Evolutionary conservation across 2,113 vertebrate genomes (phyloP), one percentile per base, ranked within the genome.

Genomic region (Indri indri): DNA sequence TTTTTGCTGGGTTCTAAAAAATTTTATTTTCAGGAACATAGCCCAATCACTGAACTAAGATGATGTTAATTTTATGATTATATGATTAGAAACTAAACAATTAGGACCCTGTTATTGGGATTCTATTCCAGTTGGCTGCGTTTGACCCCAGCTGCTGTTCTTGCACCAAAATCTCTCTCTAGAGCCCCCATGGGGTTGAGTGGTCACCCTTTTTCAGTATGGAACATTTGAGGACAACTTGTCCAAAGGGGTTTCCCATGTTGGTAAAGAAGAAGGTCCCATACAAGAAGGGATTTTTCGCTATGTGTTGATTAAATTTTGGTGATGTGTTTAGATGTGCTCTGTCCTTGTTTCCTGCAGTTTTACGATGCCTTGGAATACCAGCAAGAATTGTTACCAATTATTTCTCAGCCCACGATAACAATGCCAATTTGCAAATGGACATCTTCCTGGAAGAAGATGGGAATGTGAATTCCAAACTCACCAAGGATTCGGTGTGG

Each of bases 351-450:
- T 92, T 88, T 81, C 40, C 74, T 52, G 37, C 95, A 99, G 99
- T 99, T 98, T 97, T 99, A 92, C 99, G 99, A 65, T 99, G 99
- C 94, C 97, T 99, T 54, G 99, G 99, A 10, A 99, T 99, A 96
- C 99, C 99, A 20, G 98, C 99, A 8, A 99, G 99, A 66, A 98
- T 99, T 0, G 66, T 99, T 93, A 99, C 99, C 95, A 99, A 99
- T 98, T 99, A 98, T 97, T 99, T 97, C 98, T 99, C 99, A 25
- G 99, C 99, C 79, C 99, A 99, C 12, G 99, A 99, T 97, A 99
- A 99, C 20, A 97, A 99, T 2, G 99, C 99, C 70, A 99, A 99
- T 97, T 98, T 99, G 97, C 99, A 98, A 95, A 96, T 99, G 71
- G 99, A 99, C 94, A 98, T 99, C 96, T 99, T 99, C 97, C 92